Conservation (phyloP, 1,140 invertebrate species). For the Nymphalis io region DNA sequence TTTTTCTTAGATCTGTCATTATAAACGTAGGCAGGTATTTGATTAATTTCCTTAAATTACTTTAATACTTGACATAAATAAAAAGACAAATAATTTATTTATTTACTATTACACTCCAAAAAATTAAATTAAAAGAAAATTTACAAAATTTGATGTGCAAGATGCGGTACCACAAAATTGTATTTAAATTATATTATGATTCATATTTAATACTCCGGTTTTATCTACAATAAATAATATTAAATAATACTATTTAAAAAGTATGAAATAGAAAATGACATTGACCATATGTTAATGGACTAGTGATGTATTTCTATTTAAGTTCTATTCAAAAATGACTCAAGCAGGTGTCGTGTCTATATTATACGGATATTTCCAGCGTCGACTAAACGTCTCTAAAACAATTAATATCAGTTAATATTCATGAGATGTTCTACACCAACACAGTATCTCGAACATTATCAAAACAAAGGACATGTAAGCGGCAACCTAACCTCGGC, state of each 20-base stretch:
- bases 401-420: constrained; percentile 71
- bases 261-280: constrained; percentile 3
- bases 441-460: constrained; percentile 55
- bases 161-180: too few relatives aligned
- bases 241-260: neutral
- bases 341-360: constrained; percentile 43
- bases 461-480: constrained; percentile 63
- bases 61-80: too few relatives aligned
- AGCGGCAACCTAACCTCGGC: constrained; percentile 53
- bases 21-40: too few relatives aligned
- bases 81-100: too few relatives aligned
- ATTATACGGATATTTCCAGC: constrained; percentile 55
- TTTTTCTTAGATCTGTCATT: too few relatives aligned
- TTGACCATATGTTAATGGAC: constrained; percentile 24
- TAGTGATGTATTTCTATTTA: constrained; percentile 22
- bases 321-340: constrained; percentile 28
- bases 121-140: too few relatives aligned
- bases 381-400: constrained; percentile 46
- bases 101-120: too few relatives aligned
- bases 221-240: too few relatives aligned
- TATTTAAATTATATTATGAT: too few relatives aligned
- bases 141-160: too few relatives aligned
- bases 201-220: too few relatives aligned
- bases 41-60: too few relatives aligned
- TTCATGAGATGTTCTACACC: constrained; percentile 60